Evolutionary conservation across 2,888 invertebrate genomes (phyloP), one percentile per base, ranked within the genome.

Genomic region (Dusona sp.): DNA sequence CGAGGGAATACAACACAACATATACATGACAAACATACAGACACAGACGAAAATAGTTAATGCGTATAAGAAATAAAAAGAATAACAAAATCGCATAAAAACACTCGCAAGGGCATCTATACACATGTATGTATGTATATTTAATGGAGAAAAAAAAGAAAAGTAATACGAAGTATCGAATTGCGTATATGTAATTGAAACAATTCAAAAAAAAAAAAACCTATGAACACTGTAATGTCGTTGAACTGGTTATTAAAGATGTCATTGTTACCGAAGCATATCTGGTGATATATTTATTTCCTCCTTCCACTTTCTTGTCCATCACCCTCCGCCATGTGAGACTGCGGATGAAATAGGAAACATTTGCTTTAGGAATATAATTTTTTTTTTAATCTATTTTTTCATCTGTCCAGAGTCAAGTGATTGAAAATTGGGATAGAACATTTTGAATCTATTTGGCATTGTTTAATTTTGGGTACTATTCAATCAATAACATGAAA

Each of bases 171-270:
- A 91, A 91, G 87, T 92, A 92, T 90, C 89, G 91, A 92, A 91
- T 90, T 89, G 90, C 89, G 90, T 90, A 91, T 90, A 91, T 91
- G 91, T 90, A 91, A 91, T 90, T 91, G 90, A 90, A 89, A 89
- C 84, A 88, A 90, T 79, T 79, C 61, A 65, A 84, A 79, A 64
- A 57, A 84, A 79, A 64, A 57, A 84, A 78, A 85, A 82, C 84
- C 78, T 83, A 87, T 88, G 85, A 87, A 89, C 88, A 89, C 85
- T 89, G 88, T 89, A 89, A 89, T 83, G 88, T 94, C 94, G 94
- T 94, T 94, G 92, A 94, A 94, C 90, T 92, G 92, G 92, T 94
- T 94, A 94, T 94, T 94, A 94, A 94, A 94, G 91, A 94, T 93
- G 92, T 93, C 93, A 94, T 94, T 94, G 94, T 94, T 94, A 94